These are phyloP conservation scores for Pocillopora verrucosa DNA, from an alignment of 64 coral and sea anemone genomes.

Conservation along the genomic window DNA sequence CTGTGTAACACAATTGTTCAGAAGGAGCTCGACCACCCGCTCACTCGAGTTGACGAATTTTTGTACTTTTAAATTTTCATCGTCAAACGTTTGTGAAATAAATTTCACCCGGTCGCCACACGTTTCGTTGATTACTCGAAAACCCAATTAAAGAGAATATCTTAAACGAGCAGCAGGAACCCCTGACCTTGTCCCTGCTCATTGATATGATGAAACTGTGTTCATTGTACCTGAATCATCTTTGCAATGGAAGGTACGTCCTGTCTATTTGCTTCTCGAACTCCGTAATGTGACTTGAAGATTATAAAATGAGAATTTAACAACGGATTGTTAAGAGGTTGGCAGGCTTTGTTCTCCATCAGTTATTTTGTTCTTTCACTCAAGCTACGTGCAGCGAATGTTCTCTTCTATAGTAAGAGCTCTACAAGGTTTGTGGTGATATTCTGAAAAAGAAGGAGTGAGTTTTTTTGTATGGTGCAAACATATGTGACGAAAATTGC, in stretches of 20 bases:
- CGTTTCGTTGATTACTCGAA: background rate
- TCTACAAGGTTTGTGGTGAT: too few species aligned
- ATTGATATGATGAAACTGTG: background rate
- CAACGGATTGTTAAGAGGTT: background rate
- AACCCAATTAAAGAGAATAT: background rate
- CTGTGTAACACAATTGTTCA: too few species aligned
- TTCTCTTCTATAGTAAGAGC: background rate
- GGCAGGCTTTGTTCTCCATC: background rate
- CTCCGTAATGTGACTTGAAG: background rate
- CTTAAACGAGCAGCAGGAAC: too few species aligned
- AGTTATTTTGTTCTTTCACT: background rate
- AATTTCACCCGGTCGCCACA: background rate
- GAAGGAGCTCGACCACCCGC: too few species aligned
- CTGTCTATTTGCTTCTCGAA: background rate
- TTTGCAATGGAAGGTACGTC: slow-evolving; percentile 48
- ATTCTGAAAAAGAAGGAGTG: too few species aligned
- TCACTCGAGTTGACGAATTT: background rate
- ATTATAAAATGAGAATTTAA: background rate
- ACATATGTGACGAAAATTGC: too few species aligned
- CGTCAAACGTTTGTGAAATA: background rate
- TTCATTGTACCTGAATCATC: slow-evolving; percentile 39
- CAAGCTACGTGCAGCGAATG: background rate
- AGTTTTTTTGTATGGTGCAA: too few species aligned
- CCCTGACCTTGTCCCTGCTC: background rate
- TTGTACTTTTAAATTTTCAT: background rate